Base-by-base conservation (phyloP, 2,797 vertebrate species). In the Anguilla megastoma region DNA sequence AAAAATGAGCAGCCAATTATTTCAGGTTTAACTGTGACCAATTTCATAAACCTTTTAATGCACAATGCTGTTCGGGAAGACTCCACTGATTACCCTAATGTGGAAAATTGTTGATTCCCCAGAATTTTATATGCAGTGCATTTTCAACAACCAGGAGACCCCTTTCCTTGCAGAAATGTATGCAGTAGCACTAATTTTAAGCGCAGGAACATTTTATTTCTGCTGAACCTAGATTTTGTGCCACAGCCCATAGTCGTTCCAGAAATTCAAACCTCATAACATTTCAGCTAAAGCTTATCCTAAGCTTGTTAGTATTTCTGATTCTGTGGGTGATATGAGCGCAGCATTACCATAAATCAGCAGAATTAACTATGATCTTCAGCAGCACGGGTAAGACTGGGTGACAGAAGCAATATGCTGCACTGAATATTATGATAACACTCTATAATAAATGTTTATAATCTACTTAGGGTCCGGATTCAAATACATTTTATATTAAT, bases 341-440 rank as follows among this genome's bases (percentile, higher is more conserved):
- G 93, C 95, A 94, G 97, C 96, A 98, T 98, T 97, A 98, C 97
- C 98, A 98, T 99, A 99, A 98, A 98, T 97, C 98, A 97, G 98
- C 98, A 98, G 98, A 99, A 99, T 99, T 99, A 99, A 98, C 97
- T 97, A 97, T 99, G 98, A 99, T 99, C 98, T 99, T 97, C 97
- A 96, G 95, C 97, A 95, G 97, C 97, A 96, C 95, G 95, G 96
- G 95, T 96, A 94, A 96, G 97, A 98, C 95, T 98, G 97, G 96
- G 96, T 97, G 96, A 97, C 97, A 97, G 96, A 98, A 98, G 97
- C 97, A 98, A 98, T 97, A 97, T 98, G 97, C 97, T 97, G 97
- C 95, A 96, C 97, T 96, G 98, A 98, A 98, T 98, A 98, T 99
- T 98, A 98, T 97, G 98, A 99, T 99, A 99, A 98, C 98, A 97